phyloP scores from a whole-genome alignment of 2,113 vertebrate genomes.

The Mus spicilegus region DNA sequence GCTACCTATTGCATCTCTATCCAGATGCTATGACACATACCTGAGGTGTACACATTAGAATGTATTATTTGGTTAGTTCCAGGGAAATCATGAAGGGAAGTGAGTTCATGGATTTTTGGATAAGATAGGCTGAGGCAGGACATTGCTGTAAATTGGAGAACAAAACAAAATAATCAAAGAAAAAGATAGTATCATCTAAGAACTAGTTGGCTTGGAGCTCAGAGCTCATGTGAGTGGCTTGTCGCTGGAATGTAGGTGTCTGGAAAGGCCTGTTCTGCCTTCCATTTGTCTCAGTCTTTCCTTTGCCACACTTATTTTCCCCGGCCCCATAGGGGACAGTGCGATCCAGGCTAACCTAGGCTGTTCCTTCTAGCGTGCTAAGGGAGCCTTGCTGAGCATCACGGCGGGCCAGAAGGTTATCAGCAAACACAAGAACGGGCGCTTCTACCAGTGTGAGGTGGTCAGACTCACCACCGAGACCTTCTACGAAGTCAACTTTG shows the following conservation, averaged over 20 bases:
- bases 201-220: neutral
- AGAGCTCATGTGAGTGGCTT: neutral
- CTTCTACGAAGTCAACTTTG: conserved; percentile 99
- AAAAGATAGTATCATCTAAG: neutral
- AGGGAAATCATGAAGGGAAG: neutral
- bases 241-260: neutral
- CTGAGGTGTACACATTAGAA: neutral
- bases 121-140: neutral
- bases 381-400: conserved; percentile 94
- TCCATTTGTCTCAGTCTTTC: neutral
- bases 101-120: neutral
- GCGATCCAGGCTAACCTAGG: conserved; percentile 35
- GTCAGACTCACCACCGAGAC: conserved; percentile 96
- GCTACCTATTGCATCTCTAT: neutral
- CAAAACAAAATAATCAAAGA: neutral
- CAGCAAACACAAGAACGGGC: conserved; percentile 98
- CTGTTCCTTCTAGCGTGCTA: conserved; percentile 89
- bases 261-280: neutral
- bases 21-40: neutral
- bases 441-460: conserved; percentile 98
- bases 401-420: conserved; percentile 95
- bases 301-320: neutral
- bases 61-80: neutral
- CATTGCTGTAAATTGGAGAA: neutral
- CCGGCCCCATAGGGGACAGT: neutral